Percentiles rank a stretch among this genome's conserved stretches.
Evolutionary conservation across 2,797 vertebrate genomes (phyloP).

Genomic region (Euthynnus affinis): DNA sequence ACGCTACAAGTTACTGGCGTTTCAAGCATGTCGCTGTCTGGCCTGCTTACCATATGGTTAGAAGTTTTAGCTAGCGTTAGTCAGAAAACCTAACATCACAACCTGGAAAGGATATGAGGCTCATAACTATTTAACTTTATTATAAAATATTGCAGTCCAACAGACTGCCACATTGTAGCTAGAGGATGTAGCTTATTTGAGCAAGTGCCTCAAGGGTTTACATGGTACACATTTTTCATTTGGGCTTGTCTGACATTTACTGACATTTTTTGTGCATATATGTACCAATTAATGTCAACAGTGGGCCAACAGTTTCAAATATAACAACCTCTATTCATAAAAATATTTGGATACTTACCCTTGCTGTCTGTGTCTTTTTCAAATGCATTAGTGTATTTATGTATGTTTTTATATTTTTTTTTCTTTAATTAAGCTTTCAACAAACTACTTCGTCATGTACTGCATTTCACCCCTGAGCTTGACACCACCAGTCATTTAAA

Average conservation of each 20-base stretch:
- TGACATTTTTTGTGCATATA: neutral
- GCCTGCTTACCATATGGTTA: conserved; percentile 52
- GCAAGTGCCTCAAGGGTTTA: neutral
- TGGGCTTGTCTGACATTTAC: conserved; percentile 1
- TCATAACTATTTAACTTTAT: conserved; percentile 11
- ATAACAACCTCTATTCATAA: neutral
- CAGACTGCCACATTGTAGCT: neutral
- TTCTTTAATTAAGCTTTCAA: neutral
- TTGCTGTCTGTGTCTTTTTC: neutral
- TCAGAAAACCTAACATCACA: conserved; percentile 27
- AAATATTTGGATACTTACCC: too few relatives aligned
- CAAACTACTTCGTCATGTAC: neutral
- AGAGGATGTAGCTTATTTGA: neutral
- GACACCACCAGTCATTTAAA: neutral
- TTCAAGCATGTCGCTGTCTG: conserved; percentile 5
- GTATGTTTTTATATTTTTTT: neutral
- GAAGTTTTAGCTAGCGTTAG: conserved; percentile 17
- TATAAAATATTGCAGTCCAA: conserved; percentile 9
- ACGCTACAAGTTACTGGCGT: conserved; percentile 14
- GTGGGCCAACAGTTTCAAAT: neutral
- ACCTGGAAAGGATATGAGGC: conserved; percentile 16
- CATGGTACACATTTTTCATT: neutral
- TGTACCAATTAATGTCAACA: neutral
- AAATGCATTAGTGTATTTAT: neutral
- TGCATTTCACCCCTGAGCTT: conserved; percentile 21